These are phyloP conservation scores for Cerceris ruficornis DNA, from an alignment of 2,888 invertebrate genomes.

Conservation along the genomic window DNA sequence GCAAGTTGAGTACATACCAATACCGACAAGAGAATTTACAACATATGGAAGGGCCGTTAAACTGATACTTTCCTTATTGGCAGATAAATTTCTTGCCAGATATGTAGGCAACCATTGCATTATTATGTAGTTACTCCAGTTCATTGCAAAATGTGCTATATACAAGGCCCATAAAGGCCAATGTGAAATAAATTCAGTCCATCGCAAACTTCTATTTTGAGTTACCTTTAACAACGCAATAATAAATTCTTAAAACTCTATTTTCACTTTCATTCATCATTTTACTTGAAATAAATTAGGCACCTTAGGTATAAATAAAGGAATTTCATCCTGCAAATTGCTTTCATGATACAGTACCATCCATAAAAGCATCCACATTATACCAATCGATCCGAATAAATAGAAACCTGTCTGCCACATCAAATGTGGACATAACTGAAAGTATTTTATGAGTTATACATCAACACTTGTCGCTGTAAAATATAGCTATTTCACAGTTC, in stretches of 20 bases:
- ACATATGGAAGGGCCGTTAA: slow-evolving; percentile 89
- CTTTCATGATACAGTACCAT: slow-evolving; percentile 85
- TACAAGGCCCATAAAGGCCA: slow-evolving; percentile 90
- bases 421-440: slow-evolving; percentile 86
- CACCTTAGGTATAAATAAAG: slow-evolving; percentile 84
- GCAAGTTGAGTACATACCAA: slow-evolving; percentile 82
- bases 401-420: slow-evolving; percentile 87
- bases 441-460: slow-evolving; percentile 35
- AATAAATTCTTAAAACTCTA: slow-evolving; percentile 33
- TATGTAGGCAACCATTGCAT: slow-evolving; percentile 92
- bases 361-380: slow-evolving; percentile 87
- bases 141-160: slow-evolving; percentile 90
- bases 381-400: slow-evolving; percentile 86
- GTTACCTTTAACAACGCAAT: slow-evolving; percentile 79
- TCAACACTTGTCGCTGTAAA: too few species aligned
- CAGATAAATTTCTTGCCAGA: slow-evolving; percentile 85
- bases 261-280: background rate
- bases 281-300: background rate
- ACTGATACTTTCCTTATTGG: slow-evolving; percentile 87
- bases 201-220: slow-evolving; percentile 83
- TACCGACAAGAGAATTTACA: slow-evolving; percentile 87
- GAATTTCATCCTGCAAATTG: slow-evolving; percentile 83
- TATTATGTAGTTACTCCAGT: slow-evolving; percentile 90
- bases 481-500: background rate
- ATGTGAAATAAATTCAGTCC: slow-evolving; percentile 86